Base-by-base conservation (phyloP, 37 sponge, comb jelly and placozoan genomes). In the Theonella swinhoei region DNA sequence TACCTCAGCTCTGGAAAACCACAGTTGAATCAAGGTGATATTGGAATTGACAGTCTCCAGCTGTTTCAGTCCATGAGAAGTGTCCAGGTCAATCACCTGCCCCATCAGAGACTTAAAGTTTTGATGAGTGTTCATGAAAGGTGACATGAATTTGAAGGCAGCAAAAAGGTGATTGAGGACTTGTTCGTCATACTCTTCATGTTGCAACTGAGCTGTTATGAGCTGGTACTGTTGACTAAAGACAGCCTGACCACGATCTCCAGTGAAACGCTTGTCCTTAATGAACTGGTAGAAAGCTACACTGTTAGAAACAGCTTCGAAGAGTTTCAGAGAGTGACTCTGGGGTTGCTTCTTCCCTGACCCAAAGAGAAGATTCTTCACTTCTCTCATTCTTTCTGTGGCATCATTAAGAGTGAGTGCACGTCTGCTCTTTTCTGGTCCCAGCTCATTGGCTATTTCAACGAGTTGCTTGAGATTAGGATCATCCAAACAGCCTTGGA, bases 111-210 rank as follows among this genome's bases (percentile, higher is more conserved):
- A n/a, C n/a, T n/a, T n/a, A n/a, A n/a, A n/a, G n/a, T n/a, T 62
- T 4, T 63, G 76, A 2, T 83, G 64, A 25, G 74, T 38, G 34
- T 91, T 83, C 39, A 80, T 66, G 43, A 91, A 91, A 28, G 87
- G 91, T 43, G 68, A 36, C n/a, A 91, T 68, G 75, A 40, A 86
- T 29, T 67, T 59, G 40, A 82, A 77, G 39, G 83, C 91, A 68
- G 68, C 75, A 31, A n/a, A 58, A 7, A 91, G 80, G 28, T 91
- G 92, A 30, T 86, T 91, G 17, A 91, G 84, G 14, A 91, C 92
- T 35, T 38, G 75, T n/a, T 91, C 92, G 64, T 87, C 77, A 73
- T 91, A 91, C 35, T 91, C 91, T 31, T 91, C 83, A 85, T 91
- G 83, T 42, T 86, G 87, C 0, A 91, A 66, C 47, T 82, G 81